Conservation (phyloP, 2,113 vertebrate species). For the Oriolus oriolus region DNA sequence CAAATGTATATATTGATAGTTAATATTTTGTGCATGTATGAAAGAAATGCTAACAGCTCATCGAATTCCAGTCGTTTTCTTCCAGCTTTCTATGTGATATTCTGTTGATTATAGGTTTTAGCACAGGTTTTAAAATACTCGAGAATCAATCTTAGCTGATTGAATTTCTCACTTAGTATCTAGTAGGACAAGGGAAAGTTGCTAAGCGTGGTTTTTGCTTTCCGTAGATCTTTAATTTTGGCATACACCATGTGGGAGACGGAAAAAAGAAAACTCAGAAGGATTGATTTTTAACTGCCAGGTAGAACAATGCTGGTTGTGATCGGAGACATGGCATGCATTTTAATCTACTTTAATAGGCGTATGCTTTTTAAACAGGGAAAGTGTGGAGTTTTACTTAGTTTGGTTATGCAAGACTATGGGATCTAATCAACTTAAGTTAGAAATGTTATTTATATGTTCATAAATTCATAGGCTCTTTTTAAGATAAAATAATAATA, state of each 20-base stretch:
- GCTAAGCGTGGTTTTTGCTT: neutral
- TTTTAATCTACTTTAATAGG: conserved; percentile 6
- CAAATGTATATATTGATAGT: neutral
- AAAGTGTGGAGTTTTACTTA: neutral
- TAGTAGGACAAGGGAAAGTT: neutral
- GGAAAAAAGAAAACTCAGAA: neutral
- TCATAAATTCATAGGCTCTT: conserved; percentile 6
- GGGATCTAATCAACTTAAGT: neutral
- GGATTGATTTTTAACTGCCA: neutral
- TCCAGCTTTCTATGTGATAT: neutral
- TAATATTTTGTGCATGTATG: neutral
- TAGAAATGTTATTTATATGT: neutral
- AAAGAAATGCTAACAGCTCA: neutral
- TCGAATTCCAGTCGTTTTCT: neutral
- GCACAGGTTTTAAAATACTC: neutral
- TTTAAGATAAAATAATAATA: neutral
- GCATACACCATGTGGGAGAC: neutral
- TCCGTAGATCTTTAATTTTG: neutral
- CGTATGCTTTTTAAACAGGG: neutral
- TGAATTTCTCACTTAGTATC: neutral
- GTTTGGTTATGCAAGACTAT: neutral
- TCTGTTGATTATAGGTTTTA: neutral
- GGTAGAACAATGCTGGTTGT: neutral
- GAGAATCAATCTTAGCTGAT: neutral
- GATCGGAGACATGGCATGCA: neutral